Evolutionary conservation across 2,797 vertebrate species (phyloP), one percentile per base, ranked within the genome.

Genomic region (Trichosurus vulpecula): DNA sequence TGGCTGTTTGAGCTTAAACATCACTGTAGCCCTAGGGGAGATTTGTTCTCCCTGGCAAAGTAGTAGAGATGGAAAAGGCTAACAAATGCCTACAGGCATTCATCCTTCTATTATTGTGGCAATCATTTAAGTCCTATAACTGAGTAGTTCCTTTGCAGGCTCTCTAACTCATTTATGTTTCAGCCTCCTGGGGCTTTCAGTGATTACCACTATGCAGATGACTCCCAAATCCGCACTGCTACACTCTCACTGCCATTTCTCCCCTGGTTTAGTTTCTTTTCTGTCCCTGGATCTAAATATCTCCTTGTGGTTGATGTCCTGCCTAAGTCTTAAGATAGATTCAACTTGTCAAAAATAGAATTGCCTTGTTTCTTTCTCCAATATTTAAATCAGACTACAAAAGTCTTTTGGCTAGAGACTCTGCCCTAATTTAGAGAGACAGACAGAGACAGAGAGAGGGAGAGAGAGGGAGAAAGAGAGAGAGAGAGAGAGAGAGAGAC

Each of bases 51-150:
- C 90, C 41, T 87, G 41, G 92, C 0, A 6, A 55, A 30, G 2
- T 0, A 3, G 56, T 22, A 56, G 6, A 91, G 52, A 0, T 2
- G 8, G 11, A 47, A 47, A 1, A 91, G 53, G 52, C 16, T 54
- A 92, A 92, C 30, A 56, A 93, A 93, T 1, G 19, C 35, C 51
- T 5, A 90, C 2, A 35, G 9, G 53, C 66, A 53, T 47, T 52
- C 0, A 30, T 54, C 9, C 54, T 87, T 56, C 90, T 66, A 52
- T 56, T 91, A 54, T 52, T n/a, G 4, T 91, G 92, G 3, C 9
- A 56, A 93, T 94, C 91, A 94, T 47, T 91, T 90, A 93, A 92
- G 92, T 96, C 96, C 92, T 10, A 56, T 52, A 53, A 58, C 53
- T 92, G 54, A 91, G 25, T 55, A 91, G 11, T 90, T 29, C 81